Base-by-base conservation (phyloP, 2,888 invertebrate genomes). In the Chorisops tibialis region DNA sequence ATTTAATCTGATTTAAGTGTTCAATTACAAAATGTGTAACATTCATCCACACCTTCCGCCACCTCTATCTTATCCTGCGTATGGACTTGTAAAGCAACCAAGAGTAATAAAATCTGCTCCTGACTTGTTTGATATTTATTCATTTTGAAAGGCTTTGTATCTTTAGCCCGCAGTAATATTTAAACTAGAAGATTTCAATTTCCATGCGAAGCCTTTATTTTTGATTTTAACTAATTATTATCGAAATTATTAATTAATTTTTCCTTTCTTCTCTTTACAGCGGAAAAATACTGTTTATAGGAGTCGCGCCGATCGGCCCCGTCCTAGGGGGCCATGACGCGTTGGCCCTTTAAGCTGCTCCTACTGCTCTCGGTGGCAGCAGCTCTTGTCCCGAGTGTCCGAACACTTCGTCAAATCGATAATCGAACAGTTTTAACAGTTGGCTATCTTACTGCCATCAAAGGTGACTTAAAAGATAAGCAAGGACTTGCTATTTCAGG, bases 401-500 rank as follows among this genome's bases (percentile, higher is more conserved):
- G 76, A 66, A 67, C 71, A 58, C 63, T 71, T 67, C 72, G 72
- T 71, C 73, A 74, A 73, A 69, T 74, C 74, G 80, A 79, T 71
- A 74, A 76, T 68, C 74, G 76, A 68, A 76, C 77, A 63, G 72
- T 81, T 65, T 83, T 94, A 72, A 91, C 87, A 70, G 84, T 94
- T 71, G 94, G 94, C 66, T 94, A 93, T 79, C 82, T 94, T 73
- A 89, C 93, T 56, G 91, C 92, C 61, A 84, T 89, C 74, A 89
- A 85, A 77, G 91, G 89, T 70, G 85, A 83, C 60, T 82, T 87
- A 68, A 87, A 86, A 71, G 89, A 88, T 75, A 84, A 90, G 67
- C 91, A 91, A 79, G 95, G 94, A 18, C 83, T 94, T 71, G 85
- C 89, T 67, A 89, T 94, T 72, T 93, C 93, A 58, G 96, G 96